Evolutionary conservation across 2,113 vertebrate species (phyloP).

Genomic region (Trogon melanurus): DNA sequence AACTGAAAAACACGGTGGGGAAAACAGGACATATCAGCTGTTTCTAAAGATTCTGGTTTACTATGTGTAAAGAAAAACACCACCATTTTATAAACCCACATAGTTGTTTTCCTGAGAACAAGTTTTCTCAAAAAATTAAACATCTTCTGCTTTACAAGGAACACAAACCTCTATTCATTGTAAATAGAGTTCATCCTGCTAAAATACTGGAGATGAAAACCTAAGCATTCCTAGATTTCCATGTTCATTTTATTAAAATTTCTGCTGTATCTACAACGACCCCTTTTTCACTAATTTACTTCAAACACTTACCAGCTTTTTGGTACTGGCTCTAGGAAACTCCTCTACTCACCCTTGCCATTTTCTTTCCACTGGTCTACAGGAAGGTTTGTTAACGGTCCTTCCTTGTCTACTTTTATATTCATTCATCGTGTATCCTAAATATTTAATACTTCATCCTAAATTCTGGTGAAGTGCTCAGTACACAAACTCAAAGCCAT

Average conservation of each 20-base stretch:
- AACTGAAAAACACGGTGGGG: not conserved
- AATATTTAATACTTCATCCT: constrained; percentile 1
- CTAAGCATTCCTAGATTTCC: constrained; percentile 4
- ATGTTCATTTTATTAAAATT: not conserved
- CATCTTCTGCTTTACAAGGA: not conserved
- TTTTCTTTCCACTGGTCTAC: not conserved
- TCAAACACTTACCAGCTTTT: not conserved
- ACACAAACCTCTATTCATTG: not conserved
- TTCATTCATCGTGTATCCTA: not conserved
- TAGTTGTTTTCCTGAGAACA: not conserved
- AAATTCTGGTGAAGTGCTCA: not conserved
- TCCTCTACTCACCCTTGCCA: not conserved
- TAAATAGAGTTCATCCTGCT: not conserved
- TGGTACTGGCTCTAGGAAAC: constrained; percentile 6
- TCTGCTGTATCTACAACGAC: not conserved
- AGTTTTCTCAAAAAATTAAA: constrained; percentile 6
- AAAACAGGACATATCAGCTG: not conserved
- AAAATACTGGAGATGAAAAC: not conserved
- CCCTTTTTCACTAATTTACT: not conserved
- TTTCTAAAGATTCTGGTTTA: not conserved
- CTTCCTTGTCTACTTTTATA: not conserved
- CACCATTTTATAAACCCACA: not conserved
- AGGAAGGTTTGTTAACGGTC: not conserved
- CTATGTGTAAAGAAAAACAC: not conserved
- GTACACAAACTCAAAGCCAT: not conserved